Evolutionary conservation across 2,113 vertebrate species (phyloP), one percentile per base, ranked within the genome.

Genomic region (Pholis gunnellus): DNA sequence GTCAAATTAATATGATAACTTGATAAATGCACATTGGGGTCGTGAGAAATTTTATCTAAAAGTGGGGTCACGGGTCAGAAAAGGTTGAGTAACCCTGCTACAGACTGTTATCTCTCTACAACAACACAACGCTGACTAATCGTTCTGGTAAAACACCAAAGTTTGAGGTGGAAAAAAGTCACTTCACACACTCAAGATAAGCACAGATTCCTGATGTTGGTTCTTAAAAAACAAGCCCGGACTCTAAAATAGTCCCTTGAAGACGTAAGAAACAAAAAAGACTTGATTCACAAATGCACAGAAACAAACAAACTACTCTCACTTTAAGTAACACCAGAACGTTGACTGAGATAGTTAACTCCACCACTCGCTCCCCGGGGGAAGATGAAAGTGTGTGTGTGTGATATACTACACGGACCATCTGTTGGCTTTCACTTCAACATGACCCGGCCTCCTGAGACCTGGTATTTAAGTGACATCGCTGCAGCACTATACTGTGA

Each of bases 351-450:
- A 73, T 72, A 22, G 75, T 66, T 57, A 46, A 46, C 6, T 10
- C 31, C 4, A 65, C 7, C 48, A 18, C 67, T 70, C 71, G 72
- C 70, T 82, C 78, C 84, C 87, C 80, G 27, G 42, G 48, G 70
- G 78, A 50, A 2, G 63, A 44, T 34, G 27, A 1, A 9, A 13
- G 54, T 25, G 63, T 67, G 61, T 61, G 54, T 72, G 72, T 48
- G 63, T 36, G 85, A 59, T 36, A 83, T 46, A 61, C 54, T 66
- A 79, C 61, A 50, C 31, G 31, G 52, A 22, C 40, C 66, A 74
- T 72, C 65, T 88, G 76, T 59, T 78, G 9, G 42, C 61, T 10
- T 46, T 40, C 61, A 50, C 63, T 22, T 57, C 63, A 74, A 54
- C 56, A 10, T 20, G 67, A 57, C 52, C 57, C 18, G 11, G 8